Evolutionary conservation across 2,797 vertebrate genomes (phyloP), one percentile per base, ranked within the genome.

Genomic region (Anguilla marmorata): DNA sequence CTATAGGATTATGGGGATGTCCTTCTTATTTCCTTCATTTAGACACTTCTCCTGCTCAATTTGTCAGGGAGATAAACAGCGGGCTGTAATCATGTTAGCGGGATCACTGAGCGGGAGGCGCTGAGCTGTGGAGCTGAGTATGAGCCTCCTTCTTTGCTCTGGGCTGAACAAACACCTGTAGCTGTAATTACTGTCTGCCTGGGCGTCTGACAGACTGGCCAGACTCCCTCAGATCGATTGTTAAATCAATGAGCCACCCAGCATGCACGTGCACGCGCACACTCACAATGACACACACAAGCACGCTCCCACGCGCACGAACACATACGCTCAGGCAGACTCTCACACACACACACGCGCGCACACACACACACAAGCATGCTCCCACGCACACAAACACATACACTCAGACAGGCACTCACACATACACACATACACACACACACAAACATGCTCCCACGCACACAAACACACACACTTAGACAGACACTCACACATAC

Each of bases 141-240:
- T 82, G 79, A 48, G 45, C 79, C 79, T 19, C 12, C 74, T n/a
- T 82, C 79, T 48, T 50, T 50, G 79, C 79, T 82, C 24, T 8
- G 45, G 79, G 79, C 41, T 50, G 79, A 82, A 82, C 79, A 82
- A 82, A 82, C 79, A 82, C 79, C 79, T 82, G 79, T 82, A 82
- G 79, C 79, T 82, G 79, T 82, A 82, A 82, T 82, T 82, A 82
- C 79, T 82, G 79, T 82, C 79, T 82, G 79, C 45, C 41, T 50
- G 79, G 79, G 45, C 24, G 41, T 82, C 79, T 82, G 79, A 82
- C 79, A 12, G 79, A 50, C 79, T 82, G 79, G 27, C 79, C 79
- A 48, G 41, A 82, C 79, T 82, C 79, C 45, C 45, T 50, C 45
- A 45, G 79, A 82, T 82, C 79, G 79, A 82, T 82, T 9, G 79